Evolutionary conservation across 2,888 invertebrate genomes (phyloP).

Genomic region (Slavum lentiscoides): DNA sequence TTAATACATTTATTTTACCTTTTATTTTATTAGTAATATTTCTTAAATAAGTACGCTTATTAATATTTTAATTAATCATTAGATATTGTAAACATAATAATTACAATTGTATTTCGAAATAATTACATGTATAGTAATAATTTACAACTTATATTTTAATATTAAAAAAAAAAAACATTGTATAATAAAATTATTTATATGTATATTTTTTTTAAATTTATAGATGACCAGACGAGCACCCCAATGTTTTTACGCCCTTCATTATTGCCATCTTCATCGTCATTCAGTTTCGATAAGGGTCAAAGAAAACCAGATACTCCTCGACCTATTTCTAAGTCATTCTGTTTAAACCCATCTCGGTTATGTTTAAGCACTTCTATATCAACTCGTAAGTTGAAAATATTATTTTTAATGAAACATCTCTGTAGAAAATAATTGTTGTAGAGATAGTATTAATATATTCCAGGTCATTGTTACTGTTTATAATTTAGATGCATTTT

Average conservation of each 20-base stretch:
- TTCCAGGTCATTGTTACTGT: too few species aligned
- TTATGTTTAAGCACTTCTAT: slow-evolving; percentile 41
- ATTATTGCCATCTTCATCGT: slow-evolving; percentile 44
- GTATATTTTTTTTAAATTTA: slow-evolving; percentile 23
- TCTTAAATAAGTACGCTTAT: neutral
- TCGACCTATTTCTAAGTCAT: slow-evolving; percentile 43
- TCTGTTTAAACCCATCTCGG: slow-evolving; percentile 49
- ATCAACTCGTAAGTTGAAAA: slow-evolving; percentile 26
- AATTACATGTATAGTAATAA: too few species aligned
- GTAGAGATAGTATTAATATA: too few species aligned
- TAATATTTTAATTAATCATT: too few species aligned
- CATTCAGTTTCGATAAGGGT: slow-evolving; percentile 40
- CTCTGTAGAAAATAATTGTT: too few species aligned
- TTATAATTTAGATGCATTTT: too few species aligned
- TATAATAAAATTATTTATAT: slow-evolving; percentile 1
- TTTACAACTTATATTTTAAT: too few species aligned
- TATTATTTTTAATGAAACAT: neutral
- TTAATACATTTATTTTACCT: too few species aligned
- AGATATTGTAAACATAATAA: too few species aligned
- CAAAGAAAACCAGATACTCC: slow-evolving; percentile 51
- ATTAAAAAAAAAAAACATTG: neutral
- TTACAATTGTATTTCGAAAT: too few species aligned
- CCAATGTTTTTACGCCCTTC: slow-evolving; percentile 47
- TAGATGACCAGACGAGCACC: slow-evolving; percentile 26
- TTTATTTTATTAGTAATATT: neutral